Conservation (phyloP, 2,888 invertebrate species). For the Tineola bisselliella region DNA sequence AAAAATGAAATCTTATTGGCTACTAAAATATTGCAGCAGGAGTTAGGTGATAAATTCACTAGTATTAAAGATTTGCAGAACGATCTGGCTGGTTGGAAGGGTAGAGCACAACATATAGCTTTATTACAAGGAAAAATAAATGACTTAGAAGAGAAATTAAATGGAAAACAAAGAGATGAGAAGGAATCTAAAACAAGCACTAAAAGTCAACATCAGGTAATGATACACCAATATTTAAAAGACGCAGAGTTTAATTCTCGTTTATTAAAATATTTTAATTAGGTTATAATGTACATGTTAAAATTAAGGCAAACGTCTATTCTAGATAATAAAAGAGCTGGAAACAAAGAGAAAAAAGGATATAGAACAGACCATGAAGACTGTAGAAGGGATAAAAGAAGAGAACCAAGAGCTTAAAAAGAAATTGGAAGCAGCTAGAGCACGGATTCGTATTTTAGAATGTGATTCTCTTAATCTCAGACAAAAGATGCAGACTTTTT, state of each 20-base stretch:
- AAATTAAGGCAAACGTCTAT: not conserved
- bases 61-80: conserved; percentile 70
- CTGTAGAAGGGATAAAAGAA: conserved; percentile 62
- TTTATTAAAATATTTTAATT: not conserved
- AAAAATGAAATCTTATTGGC: conserved; percentile 77
- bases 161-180: conserved; percentile 39
- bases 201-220: conserved; percentile 42
- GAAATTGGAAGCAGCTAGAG: conserved; percentile 73
- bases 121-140: conserved; percentile 73
- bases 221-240: not conserved
- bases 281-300: too few relatives aligned
- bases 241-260: too few relatives aligned
- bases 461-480: conserved; percentile 69
- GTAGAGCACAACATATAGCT: conserved; percentile 79
- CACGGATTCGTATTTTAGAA: conserved; percentile 75
- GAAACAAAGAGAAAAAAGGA: conserved; percentile 68
- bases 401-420: conserved; percentile 69
- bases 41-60: conserved; percentile 77
- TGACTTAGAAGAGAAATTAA: conserved; percentile 73
- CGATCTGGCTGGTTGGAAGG: conserved; percentile 75
- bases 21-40: conserved; percentile 78
- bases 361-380: conserved; percentile 68
- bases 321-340: conserved; percentile 55
- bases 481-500: conserved; percentile 67
- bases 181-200: conserved; percentile 24